A percentile compares a stretch with the other conserved stretches of the same genome.
phyloP scores from a whole-genome alignment of 1,140 invertebrate genomes.

The Hycleus cichorii region DNA sequence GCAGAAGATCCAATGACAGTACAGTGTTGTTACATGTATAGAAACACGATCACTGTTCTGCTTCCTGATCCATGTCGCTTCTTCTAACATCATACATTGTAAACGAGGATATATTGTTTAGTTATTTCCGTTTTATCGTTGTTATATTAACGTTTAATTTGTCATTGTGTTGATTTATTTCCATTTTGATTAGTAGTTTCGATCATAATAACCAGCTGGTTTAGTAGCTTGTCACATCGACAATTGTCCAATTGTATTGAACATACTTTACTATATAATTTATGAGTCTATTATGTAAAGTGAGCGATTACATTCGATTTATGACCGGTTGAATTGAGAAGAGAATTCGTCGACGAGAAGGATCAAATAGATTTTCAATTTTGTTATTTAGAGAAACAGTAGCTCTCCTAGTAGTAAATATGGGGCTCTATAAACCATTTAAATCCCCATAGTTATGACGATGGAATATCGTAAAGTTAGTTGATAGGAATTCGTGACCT shows the following conservation, averaged over 20 bases:
- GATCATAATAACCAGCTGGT: background rate
- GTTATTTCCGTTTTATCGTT: too few relatives aligned
- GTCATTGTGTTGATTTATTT: too few relatives aligned
- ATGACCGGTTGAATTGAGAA: too few relatives aligned
- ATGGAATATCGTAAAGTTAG: conserved; percentile 15
- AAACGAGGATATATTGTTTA: too few relatives aligned
- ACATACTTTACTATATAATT: conserved; percentile 2
- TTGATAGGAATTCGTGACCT: conserved; percentile 20
- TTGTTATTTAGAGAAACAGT: too few relatives aligned
- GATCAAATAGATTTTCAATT: too few relatives aligned
- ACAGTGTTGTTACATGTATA: conserved; percentile 6
- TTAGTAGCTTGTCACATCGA: conserved; percentile 1
- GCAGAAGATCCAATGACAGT: background rate
- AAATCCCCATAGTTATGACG: conserved; percentile 22
- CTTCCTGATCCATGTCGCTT: too few relatives aligned
- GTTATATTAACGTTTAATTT: too few relatives aligned
- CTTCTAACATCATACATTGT: too few relatives aligned
- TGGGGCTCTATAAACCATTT: conserved; percentile 13
- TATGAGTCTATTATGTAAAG: conserved; percentile 3
- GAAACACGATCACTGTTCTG: background rate
- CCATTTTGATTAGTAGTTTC: too few relatives aligned
- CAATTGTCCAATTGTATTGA: background rate
- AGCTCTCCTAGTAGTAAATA: too few relatives aligned
- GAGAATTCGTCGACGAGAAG: too few relatives aligned
- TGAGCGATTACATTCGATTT: background rate